Percentiles rank a stretch among this genome's conserved stretches.
Conservation (phyloP, 2,113 vertebrate species). For the Siphamia tubifer region DNA sequence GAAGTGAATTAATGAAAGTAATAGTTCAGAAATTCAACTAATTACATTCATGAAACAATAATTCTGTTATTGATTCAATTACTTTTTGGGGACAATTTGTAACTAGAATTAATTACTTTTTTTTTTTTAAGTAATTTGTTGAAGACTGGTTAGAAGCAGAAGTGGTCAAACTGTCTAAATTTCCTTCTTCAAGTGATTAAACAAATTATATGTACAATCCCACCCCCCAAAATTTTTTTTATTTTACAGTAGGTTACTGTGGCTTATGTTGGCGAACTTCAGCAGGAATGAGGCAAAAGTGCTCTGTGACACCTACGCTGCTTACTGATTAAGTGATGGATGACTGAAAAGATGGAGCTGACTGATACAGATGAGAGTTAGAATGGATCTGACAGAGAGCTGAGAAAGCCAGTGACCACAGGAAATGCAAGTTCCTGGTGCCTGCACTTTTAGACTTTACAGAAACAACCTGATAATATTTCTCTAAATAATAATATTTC, state of each 20-base stretch:
- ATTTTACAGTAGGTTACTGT: not conserved
- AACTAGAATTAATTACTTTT: too few species aligned
- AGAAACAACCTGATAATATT: not conserved
- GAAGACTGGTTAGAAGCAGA: too few species aligned
- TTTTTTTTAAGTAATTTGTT: too few species aligned
- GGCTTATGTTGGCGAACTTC: not conserved
- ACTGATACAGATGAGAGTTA: conserved; percentile 60
- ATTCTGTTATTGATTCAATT: too few species aligned
- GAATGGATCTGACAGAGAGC: conserved; percentile 45
- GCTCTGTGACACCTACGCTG: conserved; percentile 5
- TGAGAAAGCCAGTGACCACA: not conserved
- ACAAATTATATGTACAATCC: too few species aligned
- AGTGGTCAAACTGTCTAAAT: too few species aligned
- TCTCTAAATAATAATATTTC: not conserved
- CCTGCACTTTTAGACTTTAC: not conserved
- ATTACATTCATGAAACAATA: too few species aligned
- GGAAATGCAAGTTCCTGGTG: not conserved
- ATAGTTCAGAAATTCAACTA: too few species aligned
- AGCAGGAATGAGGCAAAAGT: not conserved
- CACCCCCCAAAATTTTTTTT: too few species aligned
- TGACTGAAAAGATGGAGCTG: conserved; percentile 47
- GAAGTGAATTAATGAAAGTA: too few species aligned
- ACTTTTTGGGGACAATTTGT: too few species aligned
- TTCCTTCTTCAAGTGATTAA: too few species aligned
- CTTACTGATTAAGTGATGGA: conserved; percentile 57